Evolutionary conservation across 2,888 invertebrate genomes (phyloP).

Genomic region (Andricus curvator): DNA sequence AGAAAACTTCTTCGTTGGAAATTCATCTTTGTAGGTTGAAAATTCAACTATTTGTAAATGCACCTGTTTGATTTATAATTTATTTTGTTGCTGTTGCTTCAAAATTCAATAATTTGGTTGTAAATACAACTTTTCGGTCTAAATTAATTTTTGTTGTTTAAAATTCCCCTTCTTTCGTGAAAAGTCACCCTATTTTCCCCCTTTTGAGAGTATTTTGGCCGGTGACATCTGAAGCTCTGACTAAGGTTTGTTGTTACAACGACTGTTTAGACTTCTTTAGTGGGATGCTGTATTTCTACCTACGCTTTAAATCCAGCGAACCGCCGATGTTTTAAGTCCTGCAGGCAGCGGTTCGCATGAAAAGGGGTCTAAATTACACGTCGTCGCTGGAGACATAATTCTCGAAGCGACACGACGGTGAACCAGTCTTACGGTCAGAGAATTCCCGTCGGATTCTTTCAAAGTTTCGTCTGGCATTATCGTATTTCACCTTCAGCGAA

Average conservation of each 20-base stretch:
- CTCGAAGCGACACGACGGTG: constrained; percentile 24
- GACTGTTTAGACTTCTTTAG: constrained; percentile 15
- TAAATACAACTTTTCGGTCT: too few species aligned
- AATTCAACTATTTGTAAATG: too few species aligned
- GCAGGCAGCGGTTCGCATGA: constrained; percentile 4
- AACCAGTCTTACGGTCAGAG: constrained; percentile 24
- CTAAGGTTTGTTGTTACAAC: neutral
- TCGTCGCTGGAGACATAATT: constrained; percentile 26
- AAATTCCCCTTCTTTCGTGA: too few species aligned
- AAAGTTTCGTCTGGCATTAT: constrained; percentile 19
- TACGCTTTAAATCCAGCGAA: constrained; percentile 9
- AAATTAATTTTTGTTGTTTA: too few species aligned
- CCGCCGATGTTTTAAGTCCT: constrained; percentile 12
- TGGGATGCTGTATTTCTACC: constrained; percentile 14
- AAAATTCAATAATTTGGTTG: too few species aligned
- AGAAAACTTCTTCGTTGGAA: too few species aligned
- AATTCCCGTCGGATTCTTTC: constrained; percentile 13
- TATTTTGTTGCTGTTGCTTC: too few species aligned
- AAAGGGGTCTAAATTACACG: constrained; percentile 25
- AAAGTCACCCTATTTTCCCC: too few species aligned
- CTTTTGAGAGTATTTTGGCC: too few species aligned
- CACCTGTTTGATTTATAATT: too few species aligned
- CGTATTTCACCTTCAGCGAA: neutral
- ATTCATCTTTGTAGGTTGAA: too few species aligned
- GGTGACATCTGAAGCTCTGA: neutral